Evolutionary conservation across 2,888 invertebrate genomes (phyloP).

Genomic region (Dicroscelio sp.): DNA sequence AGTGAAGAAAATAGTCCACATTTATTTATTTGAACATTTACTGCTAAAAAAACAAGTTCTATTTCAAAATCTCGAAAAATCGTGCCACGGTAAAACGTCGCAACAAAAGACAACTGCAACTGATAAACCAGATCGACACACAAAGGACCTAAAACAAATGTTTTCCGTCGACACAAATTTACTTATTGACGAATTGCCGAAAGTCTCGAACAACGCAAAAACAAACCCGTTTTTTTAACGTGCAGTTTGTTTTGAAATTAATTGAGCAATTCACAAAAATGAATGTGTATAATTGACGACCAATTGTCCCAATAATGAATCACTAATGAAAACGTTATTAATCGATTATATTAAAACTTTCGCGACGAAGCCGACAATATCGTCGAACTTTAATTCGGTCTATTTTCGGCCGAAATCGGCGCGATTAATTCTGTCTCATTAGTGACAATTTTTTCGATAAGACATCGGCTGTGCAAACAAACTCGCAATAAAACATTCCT

Average conservation of each 20-base stretch:
- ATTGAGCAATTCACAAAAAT: conserved; percentile 61
- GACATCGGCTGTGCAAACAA: conserved; percentile 70
- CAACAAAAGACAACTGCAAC: conserved; percentile 11
- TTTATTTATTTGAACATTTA: no score
- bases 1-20: neutral
- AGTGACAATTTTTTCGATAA: conserved; percentile 58
- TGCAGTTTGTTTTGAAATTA: conserved; percentile 60
- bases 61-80: neutral
- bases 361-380: neutral
- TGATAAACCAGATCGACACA: neutral
- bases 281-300: conserved; percentile 47
- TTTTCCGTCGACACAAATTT: conserved; percentile 49
- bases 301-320: conserved; percentile 72
- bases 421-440: conserved; percentile 54
- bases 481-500: conserved; percentile 12
- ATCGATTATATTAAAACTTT: conserved; percentile 49
- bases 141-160: conserved; percentile 49
- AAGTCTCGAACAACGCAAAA: conserved; percentile 44
- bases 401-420: conserved; percentile 59
- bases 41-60: neutral
- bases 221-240: neutral
- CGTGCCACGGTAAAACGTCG: no score
- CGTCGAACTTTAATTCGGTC: conserved; percentile 46
- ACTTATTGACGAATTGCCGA: conserved; percentile 32
- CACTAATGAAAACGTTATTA: conserved; percentile 65